Evolutionary conservation across 2,888 invertebrate genomes (phyloP).

Genomic region (Phalangium opilio): DNA sequence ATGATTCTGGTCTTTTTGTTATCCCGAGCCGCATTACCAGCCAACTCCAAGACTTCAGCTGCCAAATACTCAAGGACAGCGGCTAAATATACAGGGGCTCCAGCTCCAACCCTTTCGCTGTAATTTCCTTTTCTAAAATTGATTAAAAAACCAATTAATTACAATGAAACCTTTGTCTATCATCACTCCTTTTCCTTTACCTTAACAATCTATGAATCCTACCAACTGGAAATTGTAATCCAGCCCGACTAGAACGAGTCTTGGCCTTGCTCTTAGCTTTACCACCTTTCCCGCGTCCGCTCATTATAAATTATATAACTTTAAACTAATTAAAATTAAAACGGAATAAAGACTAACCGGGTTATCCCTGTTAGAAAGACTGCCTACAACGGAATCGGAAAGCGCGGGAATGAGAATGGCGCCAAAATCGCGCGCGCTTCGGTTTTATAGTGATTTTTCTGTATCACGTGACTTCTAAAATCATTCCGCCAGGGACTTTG

Average conservation of each 20-base stretch:
- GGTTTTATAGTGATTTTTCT: too few species aligned
- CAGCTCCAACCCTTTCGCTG: slow-evolving; percentile 34
- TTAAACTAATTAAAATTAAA: too few species aligned
- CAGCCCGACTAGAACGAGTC: slow-evolving; percentile 32
- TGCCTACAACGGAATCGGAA: too few species aligned
- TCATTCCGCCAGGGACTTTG: too few species aligned
- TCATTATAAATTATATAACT: slow-evolving; percentile 29
- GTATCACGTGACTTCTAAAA: too few species aligned
- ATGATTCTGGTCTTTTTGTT: slow-evolving; percentile 35
- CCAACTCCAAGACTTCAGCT: slow-evolving; percentile 36
- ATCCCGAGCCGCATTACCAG: slow-evolving; percentile 36
- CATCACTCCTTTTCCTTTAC: too few species aligned
- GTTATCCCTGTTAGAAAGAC: too few species aligned
- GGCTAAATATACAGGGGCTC: slow-evolving; percentile 28
- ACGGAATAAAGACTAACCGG: too few species aligned
- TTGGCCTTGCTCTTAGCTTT: slow-evolving; percentile 37
- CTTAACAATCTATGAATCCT: slow-evolving; percentile 25
- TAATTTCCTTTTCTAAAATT: slow-evolving; percentile 28
- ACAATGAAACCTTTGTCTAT: too few species aligned
- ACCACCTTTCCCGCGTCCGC: slow-evolving; percentile 35
- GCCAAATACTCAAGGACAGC: slow-evolving; percentile 37
- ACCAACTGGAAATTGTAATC: slow-evolving; percentile 27
- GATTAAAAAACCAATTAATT: too few species aligned
- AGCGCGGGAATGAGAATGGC: too few species aligned
- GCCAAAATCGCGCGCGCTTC: too few species aligned